Base-by-base conservation (phyloP, 2,113 vertebrate genomes). In the Cranoglanis bouderius region DNA sequence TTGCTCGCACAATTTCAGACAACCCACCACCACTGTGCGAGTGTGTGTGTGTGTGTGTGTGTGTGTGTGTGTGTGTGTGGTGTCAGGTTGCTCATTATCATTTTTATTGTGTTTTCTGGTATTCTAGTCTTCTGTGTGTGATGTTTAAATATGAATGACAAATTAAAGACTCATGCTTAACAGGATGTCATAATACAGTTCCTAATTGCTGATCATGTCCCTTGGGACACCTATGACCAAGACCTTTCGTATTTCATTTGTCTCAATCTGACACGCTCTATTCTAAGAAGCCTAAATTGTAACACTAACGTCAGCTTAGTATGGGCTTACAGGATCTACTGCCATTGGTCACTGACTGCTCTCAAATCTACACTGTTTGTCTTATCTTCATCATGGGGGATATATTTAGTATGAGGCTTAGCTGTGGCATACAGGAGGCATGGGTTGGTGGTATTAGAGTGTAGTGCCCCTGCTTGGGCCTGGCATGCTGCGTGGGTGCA, bases 401-500 rank as follows among this genome's bases (percentile, higher is more conserved):
- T 97, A 96, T 96, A 96, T 97, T 96, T 97, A 98, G 97, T 93
- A 92, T 92, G 94, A 92, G 92, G 95, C 94, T 95, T 94, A 96
- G 95, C 93, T 93, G 83, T 90, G 89, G 94, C 89, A 90, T 46
- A 81, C 24, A 67, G 93, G 88, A 92, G 91, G 91, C 91, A 93
- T 12, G 88, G 86, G 78, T 87, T 92, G 26, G 29, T 94, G 94
- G 93, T 92, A 94, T 95, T 93, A 93, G 92, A 91, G 90, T 86
- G 92, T 85, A 92, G 92, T 94, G 86, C 90, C 89, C 90, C 89
- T 90, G 92, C 93, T 90, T 93, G 95, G 95, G 92, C 90, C 96
- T 96, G 95, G 96, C 93, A 94, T 93, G 94, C 92, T 93, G 92
- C 91, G 93, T 91, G 91, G 85, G 81, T 87, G 90, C 93, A 85